Conservation (phyloP, 2,797 vertebrate genomes). For the Artibeus jamaicensis region DNA sequence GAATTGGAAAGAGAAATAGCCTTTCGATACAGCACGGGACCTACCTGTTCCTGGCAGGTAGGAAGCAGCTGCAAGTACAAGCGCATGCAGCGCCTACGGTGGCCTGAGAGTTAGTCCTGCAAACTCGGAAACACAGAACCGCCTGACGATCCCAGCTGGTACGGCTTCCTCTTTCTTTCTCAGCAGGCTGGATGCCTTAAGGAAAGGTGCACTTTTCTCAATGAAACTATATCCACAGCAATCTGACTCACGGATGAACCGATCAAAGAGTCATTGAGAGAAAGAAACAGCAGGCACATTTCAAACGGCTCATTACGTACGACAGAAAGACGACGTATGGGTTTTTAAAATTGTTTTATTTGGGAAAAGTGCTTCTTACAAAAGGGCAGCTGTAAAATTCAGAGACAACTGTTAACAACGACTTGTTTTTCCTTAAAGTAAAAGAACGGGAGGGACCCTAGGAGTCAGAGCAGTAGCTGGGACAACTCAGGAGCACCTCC, state of each 20-base stretch:
- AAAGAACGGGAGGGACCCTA: constrained; percentile 76
- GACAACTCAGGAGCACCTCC: constrained; percentile 80
- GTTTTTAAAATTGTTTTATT: constrained; percentile 80
- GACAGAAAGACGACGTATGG: constrained; percentile 31
- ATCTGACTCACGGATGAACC: neutral
- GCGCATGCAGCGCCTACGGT: fast-evolving
- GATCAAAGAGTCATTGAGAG: neutral
- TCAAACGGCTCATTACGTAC: constrained; percentile 15
- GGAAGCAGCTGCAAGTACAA: neutral
- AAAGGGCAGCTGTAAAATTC: constrained; percentile 88
- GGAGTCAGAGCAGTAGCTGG: constrained; percentile 79
- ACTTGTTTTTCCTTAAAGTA: constrained; percentile 82
- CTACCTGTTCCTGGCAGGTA: neutral
- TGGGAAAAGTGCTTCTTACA: constrained; percentile 90
- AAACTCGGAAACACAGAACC: neutral
- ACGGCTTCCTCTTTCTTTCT: neutral
- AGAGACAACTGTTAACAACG: constrained; percentile 83
- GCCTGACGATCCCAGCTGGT: neutral
- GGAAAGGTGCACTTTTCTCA: neutral
- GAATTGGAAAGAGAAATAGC: neutral
- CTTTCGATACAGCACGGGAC: neutral
- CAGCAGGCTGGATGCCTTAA: neutral
- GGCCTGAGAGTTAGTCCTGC: neutral
- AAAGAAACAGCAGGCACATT: neutral
- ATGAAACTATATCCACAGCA: neutral